Evolutionary conservation across 2,797 vertebrate species (phyloP).

Genomic region (Mionectes olivaceus): DNA sequence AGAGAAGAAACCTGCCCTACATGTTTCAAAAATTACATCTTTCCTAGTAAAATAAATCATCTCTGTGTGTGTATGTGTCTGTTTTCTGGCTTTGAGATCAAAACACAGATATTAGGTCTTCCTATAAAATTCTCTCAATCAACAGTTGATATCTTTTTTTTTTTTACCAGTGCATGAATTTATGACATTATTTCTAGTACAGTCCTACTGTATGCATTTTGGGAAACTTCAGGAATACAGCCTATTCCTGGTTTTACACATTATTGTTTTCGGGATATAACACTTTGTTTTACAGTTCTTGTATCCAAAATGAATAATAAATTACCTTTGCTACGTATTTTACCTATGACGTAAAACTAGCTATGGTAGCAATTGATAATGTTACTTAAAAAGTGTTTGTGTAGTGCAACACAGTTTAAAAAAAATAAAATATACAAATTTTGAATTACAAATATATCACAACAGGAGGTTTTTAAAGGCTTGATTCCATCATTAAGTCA

Average conservation of each 20-base stretch:
- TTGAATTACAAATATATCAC: background rate
- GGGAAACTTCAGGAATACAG: background rate
- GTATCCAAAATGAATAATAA: background rate
- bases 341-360: background rate
- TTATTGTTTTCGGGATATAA: background rate
- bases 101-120: background rate
- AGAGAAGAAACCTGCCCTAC: background rate
- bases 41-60: background rate
- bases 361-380: background rate
- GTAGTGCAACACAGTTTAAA: background rate
- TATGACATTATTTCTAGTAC: background rate
- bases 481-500: background rate
- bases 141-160: background rate
- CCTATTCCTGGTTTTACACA: background rate
- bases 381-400: background rate
- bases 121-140: background rate
- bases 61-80: fast-evolving
- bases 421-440: background rate
- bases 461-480: background rate
- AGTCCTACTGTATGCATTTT: background rate
- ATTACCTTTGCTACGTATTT: background rate
- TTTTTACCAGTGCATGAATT: background rate
- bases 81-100: background rate
- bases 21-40: background rate
- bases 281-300: background rate